A percentile compares a stretch with the other conserved stretches of the same genome.
phyloP scores from a whole-genome alignment of 2,888 invertebrate genomes.

The Apotomis capreana region DNA sequence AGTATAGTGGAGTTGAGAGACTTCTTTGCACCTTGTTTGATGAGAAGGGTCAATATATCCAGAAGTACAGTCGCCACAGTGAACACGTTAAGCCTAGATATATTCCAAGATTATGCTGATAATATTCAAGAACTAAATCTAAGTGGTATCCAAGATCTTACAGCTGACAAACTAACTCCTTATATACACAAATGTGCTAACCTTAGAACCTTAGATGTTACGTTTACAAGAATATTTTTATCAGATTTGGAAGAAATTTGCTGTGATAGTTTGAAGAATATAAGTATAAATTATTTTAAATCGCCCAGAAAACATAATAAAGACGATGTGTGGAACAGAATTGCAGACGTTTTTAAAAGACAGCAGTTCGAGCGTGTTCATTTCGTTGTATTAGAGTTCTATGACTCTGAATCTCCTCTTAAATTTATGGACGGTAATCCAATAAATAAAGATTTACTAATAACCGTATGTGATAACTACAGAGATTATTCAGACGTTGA shows the following conservation, averaged over 20 bases:
- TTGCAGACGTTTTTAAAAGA: conserved; percentile 49
- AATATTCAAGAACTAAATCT: conserved; percentile 53
- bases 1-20: conserved; percentile 48
- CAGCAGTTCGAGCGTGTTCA: conserved; percentile 52
- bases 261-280: conserved; percentile 50
- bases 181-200: conserved; percentile 48
- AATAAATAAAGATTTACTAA: conserved; percentile 49
- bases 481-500: conserved; percentile 49
- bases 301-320: conserved; percentile 45
- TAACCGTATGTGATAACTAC: conserved; percentile 56
- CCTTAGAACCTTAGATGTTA: conserved; percentile 54
- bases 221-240: conserved; percentile 56
- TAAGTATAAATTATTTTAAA: conserved; percentile 57
- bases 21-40: conserved; percentile 52
- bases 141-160: conserved; percentile 54
- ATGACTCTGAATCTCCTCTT: conserved; percentile 51
- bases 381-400: conserved; percentile 55
- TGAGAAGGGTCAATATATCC: conserved; percentile 50
- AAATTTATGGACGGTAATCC: conserved; percentile 52
- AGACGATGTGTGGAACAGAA: conserved; percentile 47
- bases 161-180: conserved; percentile 47
- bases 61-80: conserved; percentile 50
- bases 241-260: conserved; percentile 53
- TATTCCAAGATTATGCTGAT: conserved; percentile 49
- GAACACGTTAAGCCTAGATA: conserved; percentile 48